Evolutionary conservation across 2,113 vertebrate genomes (phyloP).

Genomic region (Sylvia atricapilla): DNA sequence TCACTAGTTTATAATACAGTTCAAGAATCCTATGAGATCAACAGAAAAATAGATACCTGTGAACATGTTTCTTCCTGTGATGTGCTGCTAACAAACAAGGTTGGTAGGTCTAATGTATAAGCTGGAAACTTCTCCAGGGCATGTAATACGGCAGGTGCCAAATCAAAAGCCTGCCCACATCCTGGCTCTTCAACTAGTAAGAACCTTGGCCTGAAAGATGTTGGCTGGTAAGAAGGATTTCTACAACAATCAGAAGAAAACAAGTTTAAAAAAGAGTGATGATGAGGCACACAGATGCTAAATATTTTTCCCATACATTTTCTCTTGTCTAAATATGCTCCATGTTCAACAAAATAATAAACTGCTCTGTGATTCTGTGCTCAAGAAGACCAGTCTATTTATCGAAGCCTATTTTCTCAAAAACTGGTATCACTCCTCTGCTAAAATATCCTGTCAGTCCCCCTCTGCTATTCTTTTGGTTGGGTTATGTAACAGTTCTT

Average conservation of each 20-base stretch:
- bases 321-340: neutral
- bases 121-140: constrained; percentile 88
- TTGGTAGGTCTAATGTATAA: constrained; percentile 85
- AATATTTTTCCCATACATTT: neutral
- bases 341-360: neutral
- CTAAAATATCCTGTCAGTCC: neutral
- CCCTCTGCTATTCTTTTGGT: neutral
- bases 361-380: neutral
- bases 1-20: neutral
- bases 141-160: constrained; percentile 90
- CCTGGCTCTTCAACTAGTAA: constrained; percentile 83
- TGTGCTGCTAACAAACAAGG: constrained; percentile 78
- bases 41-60: constrained; percentile 74
- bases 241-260: constrained; percentile 47
- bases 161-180: constrained; percentile 87
- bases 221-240: constrained; percentile 76
- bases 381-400: neutral
- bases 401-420: neutral
- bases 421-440: neutral
- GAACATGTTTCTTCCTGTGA: constrained; percentile 90
- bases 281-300: neutral
- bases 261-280: neutral
- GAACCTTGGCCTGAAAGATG: constrained; percentile 86
- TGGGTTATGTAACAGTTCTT: neutral
- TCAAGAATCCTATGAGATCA: neutral